Conservation (phyloP, 1,140 invertebrate species). For the Halyomorpha halys region DNA sequence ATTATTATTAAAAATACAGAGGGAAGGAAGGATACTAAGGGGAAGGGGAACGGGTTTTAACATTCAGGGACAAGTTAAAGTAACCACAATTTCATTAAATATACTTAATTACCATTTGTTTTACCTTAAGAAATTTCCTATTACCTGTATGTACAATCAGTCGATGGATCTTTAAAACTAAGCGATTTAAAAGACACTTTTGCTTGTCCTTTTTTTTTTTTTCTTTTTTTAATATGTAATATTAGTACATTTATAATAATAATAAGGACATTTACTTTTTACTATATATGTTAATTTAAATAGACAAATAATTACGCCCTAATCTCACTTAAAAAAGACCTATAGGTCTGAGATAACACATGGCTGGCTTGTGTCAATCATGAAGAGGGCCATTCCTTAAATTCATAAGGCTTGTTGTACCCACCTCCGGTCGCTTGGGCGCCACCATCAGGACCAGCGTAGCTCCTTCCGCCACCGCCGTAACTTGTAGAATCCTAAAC, state of each 20-base stretch:
- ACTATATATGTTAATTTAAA: conserved; percentile 26
- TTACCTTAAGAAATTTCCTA: conserved; percentile 33
- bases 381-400: conserved; percentile 50
- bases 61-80: conserved; percentile 33
- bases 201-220: conserved; percentile 30
- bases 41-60: conserved; percentile 28
- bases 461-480: conserved; percentile 35
- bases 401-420: conserved; percentile 49
- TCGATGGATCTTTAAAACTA: conserved; percentile 32
- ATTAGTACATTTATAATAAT: conserved; percentile 29
- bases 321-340: conserved; percentile 32
- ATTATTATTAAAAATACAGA: conserved; percentile 29
- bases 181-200: conserved; percentile 32
- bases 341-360: conserved; percentile 28
- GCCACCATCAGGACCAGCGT: conserved; percentile 32
- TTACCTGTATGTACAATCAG: conserved; percentile 34
- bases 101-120: conserved; percentile 30
- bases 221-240: conserved; percentile 24
- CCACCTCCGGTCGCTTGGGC: conserved; percentile 44
- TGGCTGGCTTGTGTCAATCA: conserved; percentile 37
- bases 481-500: conserved; percentile 37
- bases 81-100: conserved; percentile 31
- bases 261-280: conserved; percentile 29
- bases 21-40: conserved; percentile 28
- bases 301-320: conserved; percentile 31